phyloP scores from a whole-genome alignment of 2,888 invertebrate species.

The Electrophaes corylata region DNA sequence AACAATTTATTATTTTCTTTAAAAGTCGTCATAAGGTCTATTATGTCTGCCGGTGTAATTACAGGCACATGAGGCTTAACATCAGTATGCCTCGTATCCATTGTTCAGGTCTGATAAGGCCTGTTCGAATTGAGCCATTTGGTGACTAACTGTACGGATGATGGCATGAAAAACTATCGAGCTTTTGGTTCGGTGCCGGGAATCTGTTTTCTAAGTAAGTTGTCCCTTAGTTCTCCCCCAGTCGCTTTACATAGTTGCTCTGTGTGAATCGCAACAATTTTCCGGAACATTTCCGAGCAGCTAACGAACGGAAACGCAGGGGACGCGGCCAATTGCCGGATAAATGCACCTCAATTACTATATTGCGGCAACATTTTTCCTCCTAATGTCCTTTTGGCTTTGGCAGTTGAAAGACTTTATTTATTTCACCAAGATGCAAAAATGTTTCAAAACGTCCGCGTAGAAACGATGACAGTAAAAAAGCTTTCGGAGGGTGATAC shows the following conservation, averaged over 20 bases:
- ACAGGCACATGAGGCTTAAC: no score
- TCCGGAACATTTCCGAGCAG: slow-evolving; percentile 76
- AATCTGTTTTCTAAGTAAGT: slow-evolving; percentile 7
- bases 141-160: no score
- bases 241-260: slow-evolving; percentile 64
- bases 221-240: slow-evolving; percentile 49
- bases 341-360: slow-evolving; percentile 80
- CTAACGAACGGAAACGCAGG: slow-evolving; percentile 80
- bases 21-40: no score
- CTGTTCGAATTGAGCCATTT: no score
- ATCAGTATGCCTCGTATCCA: no score
- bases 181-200: no score
- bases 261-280: slow-evolving; percentile 76
- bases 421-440: slow-evolving; percentile 29
- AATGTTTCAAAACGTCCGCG: slow-evolving; percentile 2
- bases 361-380: slow-evolving; percentile 77
- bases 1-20: no score
- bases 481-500: no score
- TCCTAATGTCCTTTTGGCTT: slow-evolving; percentile 63
- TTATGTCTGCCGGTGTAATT: no score
- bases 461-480: background rate
- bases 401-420: slow-evolving; percentile 48
- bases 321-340: slow-evolving; percentile 78
- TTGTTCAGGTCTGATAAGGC: no score
- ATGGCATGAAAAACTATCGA: no score